Percentiles rank a stretch among this genome's conserved stretches.
Conservation (phyloP, 2,797 vertebrate species). For the Pseudochromis fuscus region DNA sequence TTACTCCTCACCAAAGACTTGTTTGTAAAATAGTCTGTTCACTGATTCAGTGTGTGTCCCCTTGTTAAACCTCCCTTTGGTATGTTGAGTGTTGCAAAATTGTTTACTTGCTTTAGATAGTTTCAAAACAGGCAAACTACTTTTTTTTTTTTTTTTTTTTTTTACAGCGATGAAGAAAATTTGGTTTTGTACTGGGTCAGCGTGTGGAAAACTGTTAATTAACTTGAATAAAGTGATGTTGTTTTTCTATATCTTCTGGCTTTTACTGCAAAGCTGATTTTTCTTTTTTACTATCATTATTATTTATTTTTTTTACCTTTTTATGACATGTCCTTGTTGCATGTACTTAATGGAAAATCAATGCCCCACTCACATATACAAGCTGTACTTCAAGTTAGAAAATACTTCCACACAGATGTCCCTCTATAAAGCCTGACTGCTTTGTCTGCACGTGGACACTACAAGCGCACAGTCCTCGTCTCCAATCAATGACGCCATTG, state of each 20-base stretch:
- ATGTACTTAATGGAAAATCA: constrained; percentile 3
- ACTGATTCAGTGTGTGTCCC: background rate
- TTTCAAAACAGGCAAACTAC: constrained; percentile 30
- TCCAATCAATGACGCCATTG: constrained; percentile 1
- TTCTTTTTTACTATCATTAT: background rate
- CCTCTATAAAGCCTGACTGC: background rate
- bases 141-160: no score
- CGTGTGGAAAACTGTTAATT: constrained; percentile 45
- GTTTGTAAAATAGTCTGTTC: constrained; percentile 2
- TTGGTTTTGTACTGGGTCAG: constrained; percentile 35
- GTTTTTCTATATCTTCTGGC: constrained; percentile 19
- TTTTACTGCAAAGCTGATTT: constrained; percentile 35
- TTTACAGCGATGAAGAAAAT: constrained; percentile 23
- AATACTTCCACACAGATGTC: background rate
- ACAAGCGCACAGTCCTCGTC: constrained; percentile 5
- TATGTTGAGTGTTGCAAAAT: constrained; percentile 35
- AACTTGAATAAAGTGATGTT: constrained; percentile 55
- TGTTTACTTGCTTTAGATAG: constrained; percentile 6
- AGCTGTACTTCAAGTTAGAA: background rate
- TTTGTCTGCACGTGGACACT: background rate
- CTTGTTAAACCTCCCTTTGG: constrained; percentile 7
- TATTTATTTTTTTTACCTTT: no score
- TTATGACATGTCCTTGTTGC: constrained; percentile 3
- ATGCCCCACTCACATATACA: background rate
- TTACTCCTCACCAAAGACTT: constrained; percentile 43